A percentile compares a stretch with the other conserved stretches of the same genome.
phyloP scores from a whole-genome alignment of 2,888 invertebrate genomes.

The Bembecia ichneumoniformis region DNA sequence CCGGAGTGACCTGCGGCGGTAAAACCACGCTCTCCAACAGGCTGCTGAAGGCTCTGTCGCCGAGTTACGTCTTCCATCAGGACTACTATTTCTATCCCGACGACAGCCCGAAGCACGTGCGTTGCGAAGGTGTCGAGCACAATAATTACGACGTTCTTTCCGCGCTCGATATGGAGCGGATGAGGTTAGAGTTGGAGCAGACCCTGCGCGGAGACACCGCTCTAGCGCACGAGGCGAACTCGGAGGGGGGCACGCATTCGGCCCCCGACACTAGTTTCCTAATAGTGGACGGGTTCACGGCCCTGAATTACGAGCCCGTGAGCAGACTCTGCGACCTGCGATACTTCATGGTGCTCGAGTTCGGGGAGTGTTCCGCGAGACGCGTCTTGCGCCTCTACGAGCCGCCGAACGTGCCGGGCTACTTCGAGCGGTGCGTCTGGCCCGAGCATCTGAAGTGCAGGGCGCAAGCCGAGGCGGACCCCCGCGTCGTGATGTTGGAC shows the following conservation, averaged over 20 bases:
- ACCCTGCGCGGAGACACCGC: slow-evolving; percentile 31
- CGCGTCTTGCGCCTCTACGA: slow-evolving; percentile 76
- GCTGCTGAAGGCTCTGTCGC: slow-evolving; percentile 56
- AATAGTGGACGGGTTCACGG: slow-evolving; percentile 83
- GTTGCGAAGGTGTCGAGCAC: slow-evolving; percentile 76
- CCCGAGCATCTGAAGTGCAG: slow-evolving; percentile 81
- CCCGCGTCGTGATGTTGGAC: slow-evolving; percentile 31
- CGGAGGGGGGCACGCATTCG: neutral
- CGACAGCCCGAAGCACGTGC: slow-evolving; percentile 76
- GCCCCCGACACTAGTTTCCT: slow-evolving; percentile 61
- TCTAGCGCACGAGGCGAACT: slow-evolving; percentile 15
- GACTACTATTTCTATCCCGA: slow-evolving; percentile 82
- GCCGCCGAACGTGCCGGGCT: slow-evolving; percentile 89
- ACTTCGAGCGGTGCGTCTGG: slow-evolving; percentile 93
- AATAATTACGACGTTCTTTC: slow-evolving; percentile 83
- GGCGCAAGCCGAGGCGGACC: slow-evolving; percentile 35
- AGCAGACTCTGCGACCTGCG: slow-evolving; percentile 77
- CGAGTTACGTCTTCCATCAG: slow-evolving; percentile 75
- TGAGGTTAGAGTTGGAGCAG: slow-evolving; percentile 73
- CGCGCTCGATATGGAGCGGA: slow-evolving; percentile 80
- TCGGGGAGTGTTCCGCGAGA: slow-evolving; percentile 77
- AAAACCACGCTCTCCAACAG: slow-evolving; percentile 81
- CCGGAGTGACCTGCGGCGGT: slow-evolving; percentile 88
- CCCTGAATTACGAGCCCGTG: slow-evolving; percentile 79
- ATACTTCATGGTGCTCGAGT: slow-evolving; percentile 80